Evolutionary conservation across 2,113 vertebrate species (phyloP).

Genomic region (Kryptolebias marmoratus): DNA sequence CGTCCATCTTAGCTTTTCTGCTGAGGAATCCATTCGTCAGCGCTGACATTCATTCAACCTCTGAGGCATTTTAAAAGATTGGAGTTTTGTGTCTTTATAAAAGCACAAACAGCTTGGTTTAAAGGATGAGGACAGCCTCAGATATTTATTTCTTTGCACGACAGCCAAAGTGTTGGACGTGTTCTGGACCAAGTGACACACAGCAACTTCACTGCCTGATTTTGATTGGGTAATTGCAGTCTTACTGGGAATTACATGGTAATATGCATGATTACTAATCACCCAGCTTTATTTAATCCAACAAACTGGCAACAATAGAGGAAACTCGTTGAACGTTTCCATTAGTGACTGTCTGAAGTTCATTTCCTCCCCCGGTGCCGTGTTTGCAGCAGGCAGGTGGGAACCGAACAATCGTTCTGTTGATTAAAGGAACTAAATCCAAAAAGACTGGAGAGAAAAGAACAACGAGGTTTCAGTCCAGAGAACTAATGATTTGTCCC

Average conservation of each 20-base stretch:
- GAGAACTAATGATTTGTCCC: neutral
- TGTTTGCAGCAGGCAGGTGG: slow-evolving; percentile 59
- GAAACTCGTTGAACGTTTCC: slow-evolving; percentile 41
- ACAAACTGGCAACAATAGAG: slow-evolving; percentile 56
- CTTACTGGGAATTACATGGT: slow-evolving; percentile 54
- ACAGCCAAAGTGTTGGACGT: too few relatives aligned
- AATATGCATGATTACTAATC: slow-evolving; percentile 51
- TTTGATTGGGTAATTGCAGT: slow-evolving; percentile 50
- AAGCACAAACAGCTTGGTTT: neutral
- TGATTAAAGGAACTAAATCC: slow-evolving; percentile 48
- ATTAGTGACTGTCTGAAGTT: slow-evolving; percentile 41
- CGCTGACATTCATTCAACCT: slow-evolving; percentile 22
- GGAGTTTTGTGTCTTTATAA: neutral
- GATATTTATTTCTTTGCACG: too few relatives aligned
- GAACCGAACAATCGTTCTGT: slow-evolving; percentile 43
- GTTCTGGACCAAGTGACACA: too few relatives aligned
- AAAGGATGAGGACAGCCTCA: too few relatives aligned
- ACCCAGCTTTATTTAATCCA: slow-evolving; percentile 63
- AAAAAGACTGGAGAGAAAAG: slow-evolving; percentile 25
- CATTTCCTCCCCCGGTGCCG: slow-evolving; percentile 32
- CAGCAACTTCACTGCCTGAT: neutral
- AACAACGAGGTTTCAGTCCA: slow-evolving; percentile 49
- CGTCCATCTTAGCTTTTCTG: slow-evolving; percentile 37
- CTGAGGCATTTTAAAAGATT: slow-evolving; percentile 9
- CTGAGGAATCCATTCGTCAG: slow-evolving; percentile 30